phyloP scores from a whole-genome alignment of 2,888 invertebrate species.

The Drosophila multiciliata region DNA sequence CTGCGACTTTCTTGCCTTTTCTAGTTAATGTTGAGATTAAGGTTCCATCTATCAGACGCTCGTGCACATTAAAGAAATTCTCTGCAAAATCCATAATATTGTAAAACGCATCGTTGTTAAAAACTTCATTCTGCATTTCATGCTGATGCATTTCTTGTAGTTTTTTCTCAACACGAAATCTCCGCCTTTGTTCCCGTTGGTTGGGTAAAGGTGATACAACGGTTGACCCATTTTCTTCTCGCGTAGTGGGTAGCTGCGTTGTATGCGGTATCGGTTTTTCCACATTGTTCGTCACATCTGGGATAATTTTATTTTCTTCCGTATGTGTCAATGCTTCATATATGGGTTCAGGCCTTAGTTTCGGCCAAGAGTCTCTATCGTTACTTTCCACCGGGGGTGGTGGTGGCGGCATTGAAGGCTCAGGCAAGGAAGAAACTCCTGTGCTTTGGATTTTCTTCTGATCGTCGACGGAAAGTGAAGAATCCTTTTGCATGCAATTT shows the following conservation, averaged over 20 bases:
- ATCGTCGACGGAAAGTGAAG: conserved; percentile 7
- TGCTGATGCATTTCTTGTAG: conserved; percentile 91
- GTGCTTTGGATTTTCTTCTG: conserved; percentile 79
- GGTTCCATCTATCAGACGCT: conserved; percentile 93
- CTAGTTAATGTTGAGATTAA: conserved; percentile 94
- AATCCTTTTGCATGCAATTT: conserved; percentile 87
- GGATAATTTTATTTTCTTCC: conserved; percentile 2
- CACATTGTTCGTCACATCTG: conserved; percentile 2
- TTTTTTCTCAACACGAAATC: conserved; percentile 94
- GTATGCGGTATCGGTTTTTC: background rate
- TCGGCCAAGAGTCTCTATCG: background rate
- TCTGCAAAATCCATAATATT: conserved; percentile 98
- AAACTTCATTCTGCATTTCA: conserved; percentile 83
- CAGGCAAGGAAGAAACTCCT: conserved; percentile 89
- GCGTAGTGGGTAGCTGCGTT: background rate
- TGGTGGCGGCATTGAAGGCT: conserved; percentile 91
- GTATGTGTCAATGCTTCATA: conserved; percentile 92
- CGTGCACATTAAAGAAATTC: conserved; percentile 95
- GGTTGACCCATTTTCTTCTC: conserved; percentile 14
- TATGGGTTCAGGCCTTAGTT: conserved; percentile 88
- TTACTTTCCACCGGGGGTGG: conserved; percentile 86
- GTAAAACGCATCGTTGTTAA: conserved; percentile 88
- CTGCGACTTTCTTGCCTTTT: conserved; percentile 90
- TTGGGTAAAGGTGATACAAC: conserved; percentile 4
- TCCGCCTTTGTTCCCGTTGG: conserved; percentile 92